Base-by-base conservation (phyloP, 2,888 invertebrate species). In the Scaptomyza reducta region DNA sequence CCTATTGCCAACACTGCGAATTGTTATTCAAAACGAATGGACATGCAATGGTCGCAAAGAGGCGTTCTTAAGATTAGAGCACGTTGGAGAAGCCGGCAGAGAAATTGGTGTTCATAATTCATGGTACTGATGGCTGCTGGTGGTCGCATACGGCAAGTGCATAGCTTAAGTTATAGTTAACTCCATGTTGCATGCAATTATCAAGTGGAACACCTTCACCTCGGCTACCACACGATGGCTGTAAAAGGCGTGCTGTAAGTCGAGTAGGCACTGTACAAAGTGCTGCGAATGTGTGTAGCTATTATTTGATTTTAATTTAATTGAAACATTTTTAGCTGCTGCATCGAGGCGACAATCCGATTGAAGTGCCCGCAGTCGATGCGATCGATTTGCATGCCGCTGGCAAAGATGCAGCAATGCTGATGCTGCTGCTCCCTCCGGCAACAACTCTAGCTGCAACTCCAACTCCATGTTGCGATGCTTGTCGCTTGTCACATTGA, bases 401-500 rank as follows among this genome's bases (percentile, higher is more conserved):
- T 58, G 62, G 54, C 51, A 27, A 16, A 38, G 72, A 44, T 54
- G 40, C 47, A n/a, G n/a, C 55, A 18, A 18, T 31, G 31, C 0
- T 35, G 49, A 38, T 38, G 54, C 54, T 61, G 56, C 46, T 31
- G 40, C 40, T 31, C 40, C 16, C 40, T 40, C 16, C 40, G 40
- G 40, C 40, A 16, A 16, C 40, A 40, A 4, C 54, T 58, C 54
- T 62, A 65, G 66, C 74, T 74, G 77, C 79, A 74, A 49, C 65
- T 60, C 42, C 60, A 65, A 62, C 77, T 77, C 83, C 82, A 82
- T 82, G 82, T 87, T 74, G 64, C 78, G 76, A 56, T 78, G 87
- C 85, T 84, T 87, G 85, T 84, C 87, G 82, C 85, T 68, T 87
- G 84, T 87, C 84, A 82, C 77, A 85, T 87, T 84, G 83, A 87